Evolutionary conservation across 2,797 vertebrate species (phyloP), one percentile per base, ranked within the genome.

Genomic region (Pampus argenteus): DNA sequence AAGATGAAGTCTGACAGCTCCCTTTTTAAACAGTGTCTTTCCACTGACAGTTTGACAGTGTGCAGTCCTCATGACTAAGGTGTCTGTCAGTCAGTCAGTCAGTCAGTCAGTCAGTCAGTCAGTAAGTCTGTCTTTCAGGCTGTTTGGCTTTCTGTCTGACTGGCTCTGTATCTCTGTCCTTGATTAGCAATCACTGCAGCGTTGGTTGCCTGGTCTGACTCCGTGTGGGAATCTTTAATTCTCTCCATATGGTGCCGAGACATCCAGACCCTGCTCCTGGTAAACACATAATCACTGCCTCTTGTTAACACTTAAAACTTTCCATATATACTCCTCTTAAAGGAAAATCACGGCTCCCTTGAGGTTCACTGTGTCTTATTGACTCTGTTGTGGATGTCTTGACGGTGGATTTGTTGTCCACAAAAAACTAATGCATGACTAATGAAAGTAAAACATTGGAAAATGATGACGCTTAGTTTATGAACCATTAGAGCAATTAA

Each of bases 151-250:
- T 44, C 40, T 54, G 9, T 28, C 31, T 28, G 44, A 2, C 40
- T 68, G 45, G 10, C 29, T 74, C 59, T 49, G 48, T 25, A 48
- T 73, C 64, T 55, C 26, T 64, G 60, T 78, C 64, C 73, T 74
- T 91, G 89, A 91, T 91, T 88, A 88, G 74, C 73, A 86, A 84
- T 76, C 79, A 68, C 84, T 9, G 68, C 74, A 47, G 72, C 51
- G 2, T 44, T 56, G 65, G 2, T 44, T 56, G 65, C 68, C 61
- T n/a, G 25, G 74, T 72, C 81, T 68, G 76, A 77, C 74, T 81
- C 75, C 8, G 45, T 83, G 72, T 76, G 76, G 76, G 89, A 89
- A 80, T 70, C 71, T 80, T 76, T 86, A 85, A 84, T 86, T 89
- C 81, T 82, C 75, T 50, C 80, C 83, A 86, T 81, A 90, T 78